Percentiles rank a stretch among this genome's conserved stretches.
phyloP scores from a whole-genome alignment of 2,888 invertebrate species.

The Steromphala cineraria region DNA sequence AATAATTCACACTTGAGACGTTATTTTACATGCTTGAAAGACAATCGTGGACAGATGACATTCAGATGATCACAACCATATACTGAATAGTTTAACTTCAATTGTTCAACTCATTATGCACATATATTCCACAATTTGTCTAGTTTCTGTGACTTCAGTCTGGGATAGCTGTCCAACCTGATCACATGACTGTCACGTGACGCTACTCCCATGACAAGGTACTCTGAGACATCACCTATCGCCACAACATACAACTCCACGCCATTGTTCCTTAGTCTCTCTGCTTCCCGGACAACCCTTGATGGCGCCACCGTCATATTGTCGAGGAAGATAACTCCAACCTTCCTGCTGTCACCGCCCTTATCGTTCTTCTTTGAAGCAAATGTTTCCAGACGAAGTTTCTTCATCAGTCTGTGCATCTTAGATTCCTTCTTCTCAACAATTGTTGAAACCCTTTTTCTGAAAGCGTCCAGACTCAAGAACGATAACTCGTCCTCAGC shows the following conservation, averaged over 20 bases:
- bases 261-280: not conserved
- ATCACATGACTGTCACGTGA: not conserved
- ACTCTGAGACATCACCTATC: not conserved
- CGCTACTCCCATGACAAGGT: not conserved
- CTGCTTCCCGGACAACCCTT: not conserved
- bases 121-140: conserved; percentile 6
- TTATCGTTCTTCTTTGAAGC: not conserved
- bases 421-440: not conserved
- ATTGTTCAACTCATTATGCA: not conserved
- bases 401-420: not conserved
- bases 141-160: not conserved
- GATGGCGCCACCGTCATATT: not conserved
- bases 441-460: not conserved
- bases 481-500: not conserved
- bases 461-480: not conserved
- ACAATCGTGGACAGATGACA: too few species aligned
- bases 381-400: not conserved
- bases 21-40: too few species aligned
- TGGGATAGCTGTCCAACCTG: conserved; percentile 3
- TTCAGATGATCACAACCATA: too few species aligned
- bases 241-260: conserved; percentile 15
- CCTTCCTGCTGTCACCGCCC: not conserved
- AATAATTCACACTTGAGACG: too few species aligned
- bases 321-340: conserved; percentile 3
- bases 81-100: too few species aligned